phyloP scores from a whole-genome alignment of 2,888 invertebrate species.

The Fragum whitleyi region DNA sequence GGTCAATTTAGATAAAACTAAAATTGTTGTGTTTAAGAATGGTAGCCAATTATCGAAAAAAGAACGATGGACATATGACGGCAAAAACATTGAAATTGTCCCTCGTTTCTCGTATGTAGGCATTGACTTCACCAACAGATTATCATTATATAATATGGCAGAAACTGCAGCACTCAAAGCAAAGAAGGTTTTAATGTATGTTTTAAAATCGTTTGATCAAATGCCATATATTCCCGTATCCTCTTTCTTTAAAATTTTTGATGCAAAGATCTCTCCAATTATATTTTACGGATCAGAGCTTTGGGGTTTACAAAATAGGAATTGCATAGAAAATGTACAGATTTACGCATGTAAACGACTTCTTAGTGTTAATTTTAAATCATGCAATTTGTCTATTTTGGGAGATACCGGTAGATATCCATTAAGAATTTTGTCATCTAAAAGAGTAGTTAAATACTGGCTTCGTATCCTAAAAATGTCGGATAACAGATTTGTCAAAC shows the following conservation, averaged over 20 bases:
- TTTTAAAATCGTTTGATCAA: neutral
- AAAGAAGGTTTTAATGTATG: neutral
- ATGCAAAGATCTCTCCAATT: neutral
- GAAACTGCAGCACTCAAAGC: neutral
- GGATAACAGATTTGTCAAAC: constrained; percentile 9
- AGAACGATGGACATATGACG: neutral
- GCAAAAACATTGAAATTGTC: neutral
- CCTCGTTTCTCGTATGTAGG: neutral
- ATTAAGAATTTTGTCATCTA: constrained; percentile 5
- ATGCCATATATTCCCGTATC: neutral
- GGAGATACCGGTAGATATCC: neutral
- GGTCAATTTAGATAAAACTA: neutral
- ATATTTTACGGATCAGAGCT: neutral
- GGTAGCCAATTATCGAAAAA: neutral
- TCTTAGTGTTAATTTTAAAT: no score
- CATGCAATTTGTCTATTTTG: neutral
- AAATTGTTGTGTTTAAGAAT: neutral
- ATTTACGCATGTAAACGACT: no score
- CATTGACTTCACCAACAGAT: neutral
- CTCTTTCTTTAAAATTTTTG: neutral
- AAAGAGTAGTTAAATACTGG: constrained; percentile 32
- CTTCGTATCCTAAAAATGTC: neutral
- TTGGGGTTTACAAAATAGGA: neutral
- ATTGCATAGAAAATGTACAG: neutral
- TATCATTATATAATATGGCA: neutral